Base-by-base conservation (phyloP, 2,888 invertebrate species). In the Cheilosia variabilis region DNA sequence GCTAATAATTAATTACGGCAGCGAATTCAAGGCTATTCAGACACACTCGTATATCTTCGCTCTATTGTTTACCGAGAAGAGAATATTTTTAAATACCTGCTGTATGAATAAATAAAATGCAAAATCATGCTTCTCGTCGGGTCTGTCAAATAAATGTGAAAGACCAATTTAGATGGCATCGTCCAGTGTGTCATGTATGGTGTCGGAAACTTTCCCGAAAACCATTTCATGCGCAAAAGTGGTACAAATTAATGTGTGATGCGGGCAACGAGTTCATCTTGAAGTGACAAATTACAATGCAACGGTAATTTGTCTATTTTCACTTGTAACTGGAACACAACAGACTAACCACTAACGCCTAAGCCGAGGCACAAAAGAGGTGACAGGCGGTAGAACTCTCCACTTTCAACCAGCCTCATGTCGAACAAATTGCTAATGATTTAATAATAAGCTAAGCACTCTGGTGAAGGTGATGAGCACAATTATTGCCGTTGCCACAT, bases 371-470 rank as follows among this genome's bases (percentile, higher is more conserved):
- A 58, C 65, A 66, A 52, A 22, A 22, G 24, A 52, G 5, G 27
- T 37, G 57, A 31, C 62, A 53, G 66, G 52, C 50, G 47, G 19
- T 47, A 69, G 37, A 60, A 60, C 66, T 71, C 37, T 75, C 75
- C 31, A 57, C 31, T 68, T 43, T 37, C 53, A 24, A 60, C 24
- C 43, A 9, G 17, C 15, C 15, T 57, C 17, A 52, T 79, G 75
- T 66, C 65, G 75, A 84, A 79, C 84, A 65, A 84, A 84, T 84
- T 60, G 65, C 43, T 66, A 79, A 84, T 79, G 79, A 60, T 62
- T 75, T 52, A 73, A 78, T 83, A 68, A 83, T 83, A 62, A 75
- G 69, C 58, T 50, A 60, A 17, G 34, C 19, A 53, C 13, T 13
- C 37, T 37, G 13, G 37, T 37, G 37, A 13, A 13, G 37, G 60